Conservation (phyloP, 1,140 invertebrate genomes). For the Berghia stephanieae region DNA sequence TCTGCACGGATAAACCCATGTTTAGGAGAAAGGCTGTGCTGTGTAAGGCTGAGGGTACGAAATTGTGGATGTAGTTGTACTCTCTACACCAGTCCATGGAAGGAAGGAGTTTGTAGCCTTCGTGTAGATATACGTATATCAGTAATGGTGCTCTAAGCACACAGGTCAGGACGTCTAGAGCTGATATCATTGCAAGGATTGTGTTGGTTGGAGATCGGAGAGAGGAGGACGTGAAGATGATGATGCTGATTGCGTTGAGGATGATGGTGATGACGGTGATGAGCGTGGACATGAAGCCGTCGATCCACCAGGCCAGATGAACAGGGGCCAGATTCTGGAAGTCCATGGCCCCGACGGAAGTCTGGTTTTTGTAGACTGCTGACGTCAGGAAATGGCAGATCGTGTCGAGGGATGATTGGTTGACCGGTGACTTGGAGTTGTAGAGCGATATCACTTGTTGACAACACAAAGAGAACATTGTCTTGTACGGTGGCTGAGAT, state of each 20-base stretch:
- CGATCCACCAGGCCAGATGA: neutral
- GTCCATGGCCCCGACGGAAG: neutral
- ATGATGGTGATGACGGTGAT: neutral
- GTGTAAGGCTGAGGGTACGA: neutral
- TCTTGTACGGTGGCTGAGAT: too few species aligned
- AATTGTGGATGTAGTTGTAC: conserved; percentile 23
- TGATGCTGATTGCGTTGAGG: neutral
- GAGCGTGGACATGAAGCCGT: neutral
- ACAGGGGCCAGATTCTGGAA: conserved; percentile 8
- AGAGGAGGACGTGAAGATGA: neutral
- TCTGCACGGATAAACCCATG: conserved; percentile 18
- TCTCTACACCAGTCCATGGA: neutral
- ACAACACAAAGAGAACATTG: neutral
- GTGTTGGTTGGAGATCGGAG: conserved; percentile 7
- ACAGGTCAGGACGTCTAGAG: conserved; percentile 8
- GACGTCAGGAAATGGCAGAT: neutral
- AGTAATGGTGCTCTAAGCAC: neutral
- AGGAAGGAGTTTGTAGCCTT: neutral
- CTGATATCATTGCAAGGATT: neutral
- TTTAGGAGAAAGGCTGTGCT: conserved; percentile 25
- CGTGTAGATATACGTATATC: conserved; percentile 3
- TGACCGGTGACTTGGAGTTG: neutral
- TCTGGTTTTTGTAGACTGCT: neutral
- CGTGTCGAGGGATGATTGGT: neutral
- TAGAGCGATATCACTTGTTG: neutral